A percentile compares a stretch with the other conserved stretches of the same genome.
phyloP scores from a whole-genome alignment of 2,113 vertebrate genomes.

The Serilophus lunatus region DNA sequence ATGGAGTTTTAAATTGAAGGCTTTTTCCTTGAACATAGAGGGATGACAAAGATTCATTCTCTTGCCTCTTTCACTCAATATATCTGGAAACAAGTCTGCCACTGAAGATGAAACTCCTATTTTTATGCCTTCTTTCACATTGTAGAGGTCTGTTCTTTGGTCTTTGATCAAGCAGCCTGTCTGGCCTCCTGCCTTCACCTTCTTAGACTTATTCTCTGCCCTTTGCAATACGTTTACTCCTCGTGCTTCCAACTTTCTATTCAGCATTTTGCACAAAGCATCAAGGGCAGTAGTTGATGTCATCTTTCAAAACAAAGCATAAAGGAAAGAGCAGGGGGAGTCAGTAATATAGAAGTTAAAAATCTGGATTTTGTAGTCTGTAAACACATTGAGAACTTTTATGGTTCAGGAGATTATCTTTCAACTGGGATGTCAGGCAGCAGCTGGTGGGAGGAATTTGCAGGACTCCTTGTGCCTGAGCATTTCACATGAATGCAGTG shows the following conservation, averaged over 20 bases:
- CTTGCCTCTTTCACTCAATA: neutral
- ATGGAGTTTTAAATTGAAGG: slow-evolving; percentile 45
- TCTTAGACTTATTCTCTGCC: neutral
- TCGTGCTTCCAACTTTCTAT: neutral
- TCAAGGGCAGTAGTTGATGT: neutral
- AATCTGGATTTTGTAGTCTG: neutral
- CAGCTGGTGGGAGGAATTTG: neutral
- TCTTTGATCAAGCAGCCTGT: slow-evolving; percentile 10
- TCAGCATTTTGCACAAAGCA: neutral
- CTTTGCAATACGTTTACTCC: neutral
- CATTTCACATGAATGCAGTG: fast-evolving
- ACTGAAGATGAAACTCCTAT: slow-evolving; percentile 24
- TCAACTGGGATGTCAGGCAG: neutral
- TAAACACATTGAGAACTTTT: neutral
- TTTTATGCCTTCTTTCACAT: neutral
- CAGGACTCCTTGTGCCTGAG: neutral
- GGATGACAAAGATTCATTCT: slow-evolving; percentile 52
- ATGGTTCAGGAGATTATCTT: neutral
- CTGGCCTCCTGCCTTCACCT: neutral
- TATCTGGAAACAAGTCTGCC: slow-evolving; percentile 16
- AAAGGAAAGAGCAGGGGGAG: neutral
- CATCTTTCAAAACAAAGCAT: neutral
- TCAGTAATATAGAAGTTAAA: neutral
- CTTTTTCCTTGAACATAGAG: slow-evolving; percentile 17
- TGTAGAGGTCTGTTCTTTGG: neutral